A percentile compares a stretch with the other conserved stretches of the same genome.
Conservation (phyloP, 1,140 invertebrate species). For the Cotesia glomerata region DNA sequence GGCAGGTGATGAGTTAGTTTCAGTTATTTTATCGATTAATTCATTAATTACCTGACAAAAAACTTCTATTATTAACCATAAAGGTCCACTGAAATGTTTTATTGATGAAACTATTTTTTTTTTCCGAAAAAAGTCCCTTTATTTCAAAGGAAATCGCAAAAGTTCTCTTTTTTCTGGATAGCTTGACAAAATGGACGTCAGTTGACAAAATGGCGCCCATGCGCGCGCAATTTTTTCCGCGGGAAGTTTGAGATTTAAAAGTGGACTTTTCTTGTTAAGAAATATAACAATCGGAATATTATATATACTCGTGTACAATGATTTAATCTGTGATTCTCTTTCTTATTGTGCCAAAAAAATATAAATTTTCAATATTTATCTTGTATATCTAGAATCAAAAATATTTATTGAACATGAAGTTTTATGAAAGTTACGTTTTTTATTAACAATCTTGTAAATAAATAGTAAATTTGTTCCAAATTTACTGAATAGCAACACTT, state of each 20-base stretch:
- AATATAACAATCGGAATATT: constrained; percentile 29
- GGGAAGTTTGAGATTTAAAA: not conserved
- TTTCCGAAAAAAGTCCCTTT: too few relatives aligned
- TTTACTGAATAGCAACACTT: too few relatives aligned
- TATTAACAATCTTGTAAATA: not conserved
- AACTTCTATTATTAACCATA: not conserved
- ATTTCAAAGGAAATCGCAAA: too few relatives aligned
- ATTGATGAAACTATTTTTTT: too few relatives aligned
- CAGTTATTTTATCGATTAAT: not conserved
- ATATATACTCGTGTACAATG: constrained; percentile 56
- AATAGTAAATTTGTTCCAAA: too few relatives aligned
- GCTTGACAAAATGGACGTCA: too few relatives aligned
- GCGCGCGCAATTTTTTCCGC: too few relatives aligned
- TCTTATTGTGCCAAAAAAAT: constrained; percentile 57
- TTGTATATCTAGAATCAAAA: constrained; percentile 21
- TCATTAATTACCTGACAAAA: not conserved
- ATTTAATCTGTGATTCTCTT: constrained; percentile 62
- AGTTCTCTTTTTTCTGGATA: too few relatives aligned
- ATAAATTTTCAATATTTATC: constrained; percentile 38
- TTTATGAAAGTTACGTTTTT: not conserved
- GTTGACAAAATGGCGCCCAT: too few relatives aligned
- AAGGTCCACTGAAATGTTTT: too few relatives aligned
- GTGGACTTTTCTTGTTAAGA: not conserved
- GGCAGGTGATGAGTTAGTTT: constrained; percentile 61
- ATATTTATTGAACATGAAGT: constrained; percentile 5